A percentile compares a stretch with the other conserved stretches of the same genome.
Evolutionary conservation across 1,140 invertebrate species (phyloP).

Genomic region (Melitaea cinxia): DNA sequence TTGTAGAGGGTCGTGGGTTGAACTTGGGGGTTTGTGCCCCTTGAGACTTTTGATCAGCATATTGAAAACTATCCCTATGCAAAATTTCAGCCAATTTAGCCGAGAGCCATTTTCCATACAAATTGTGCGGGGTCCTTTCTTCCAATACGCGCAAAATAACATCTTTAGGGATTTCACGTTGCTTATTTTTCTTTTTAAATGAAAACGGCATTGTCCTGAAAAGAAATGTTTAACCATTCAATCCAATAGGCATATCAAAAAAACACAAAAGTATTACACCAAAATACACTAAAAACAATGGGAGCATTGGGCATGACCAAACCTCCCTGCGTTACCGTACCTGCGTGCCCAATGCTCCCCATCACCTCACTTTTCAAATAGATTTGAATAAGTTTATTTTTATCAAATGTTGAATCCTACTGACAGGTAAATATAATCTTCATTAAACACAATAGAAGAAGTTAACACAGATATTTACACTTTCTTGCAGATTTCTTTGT

Average conservation of each 20-base stretch:
- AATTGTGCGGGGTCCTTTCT: too few species aligned
- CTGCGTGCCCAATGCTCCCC: neutral
- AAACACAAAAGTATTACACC: neutral
- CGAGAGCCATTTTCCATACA: too few species aligned
- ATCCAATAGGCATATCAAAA: neutral
- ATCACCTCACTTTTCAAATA: slow-evolving; percentile 3
- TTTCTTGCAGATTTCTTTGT: slow-evolving; percentile 27
- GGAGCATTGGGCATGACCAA: neutral
- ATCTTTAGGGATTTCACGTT: slow-evolving; percentile 3
- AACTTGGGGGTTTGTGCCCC: too few species aligned
- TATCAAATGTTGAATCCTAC: neutral
- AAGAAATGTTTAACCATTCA: slow-evolving; percentile 1
- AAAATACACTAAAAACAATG: slow-evolving; percentile 5
- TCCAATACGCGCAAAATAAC: neutral
- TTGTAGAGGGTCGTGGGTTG: too few species aligned
- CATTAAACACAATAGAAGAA: slow-evolving; percentile 3
- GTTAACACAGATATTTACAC: neutral
- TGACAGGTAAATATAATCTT: neutral
- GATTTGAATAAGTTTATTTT: slow-evolving; percentile 2
- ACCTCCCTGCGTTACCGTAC: neutral
- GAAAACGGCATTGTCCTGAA: slow-evolving; percentile 2
- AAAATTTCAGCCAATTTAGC: too few species aligned
- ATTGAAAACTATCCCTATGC: too few species aligned
- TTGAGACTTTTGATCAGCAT: too few species aligned
- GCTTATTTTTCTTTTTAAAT: slow-evolving; percentile 6